Evolutionary conservation across 2,888 invertebrate species (phyloP), one percentile per base, ranked within the genome.

Genomic region (Stegophylla sp.): DNA sequence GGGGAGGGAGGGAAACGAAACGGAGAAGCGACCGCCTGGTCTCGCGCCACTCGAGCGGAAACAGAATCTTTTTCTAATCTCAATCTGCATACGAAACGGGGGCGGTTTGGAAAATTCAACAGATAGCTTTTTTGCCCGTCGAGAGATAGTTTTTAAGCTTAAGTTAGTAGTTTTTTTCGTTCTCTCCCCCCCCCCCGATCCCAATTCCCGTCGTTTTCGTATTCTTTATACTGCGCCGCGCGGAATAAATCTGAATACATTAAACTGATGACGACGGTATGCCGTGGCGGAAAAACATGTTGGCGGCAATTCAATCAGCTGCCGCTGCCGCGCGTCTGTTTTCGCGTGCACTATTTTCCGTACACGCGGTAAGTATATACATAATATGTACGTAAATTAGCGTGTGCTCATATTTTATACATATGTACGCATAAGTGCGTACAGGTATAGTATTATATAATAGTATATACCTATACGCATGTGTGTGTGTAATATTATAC

Each of bases 171-270:
- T 72, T 34, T 48, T 20, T 53, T 17, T 48, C 20, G 26, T 61
- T 61, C 56, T 67, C 28, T 26, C 20, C 59, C 26, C 43, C n/a
- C n/a, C n/a, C n/a, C n/a, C n/a, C n/a, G n/a, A n/a, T n/a, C n/a
- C n/a, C n/a, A n/a, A n/a, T n/a, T n/a, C n/a, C 43, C 17, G 48
- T 51, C 43, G 64, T 64, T 53, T 74, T 41, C 23, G 53, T 64
- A 75, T 64, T 66, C 64, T 64, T 76, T 76, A n/a, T n/a, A 61
- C 69, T 51, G 69, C 61, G 23, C 41, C 61, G 23, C 41, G 75
- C 43, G 48, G 79, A 79, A 79, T 79, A 79, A 79, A 79, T 79
- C 79, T 79, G 71, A 79, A 79, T 79, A 79, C 79, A 79, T 79
- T 79, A 79, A 61, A 79, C 77, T 69, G 77, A 76, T 41, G 77